These are phyloP conservation scores for Lochmaea crataegi DNA, from an alignment of 2,888 invertebrate genomes.

Conservation along the genomic window DNA sequence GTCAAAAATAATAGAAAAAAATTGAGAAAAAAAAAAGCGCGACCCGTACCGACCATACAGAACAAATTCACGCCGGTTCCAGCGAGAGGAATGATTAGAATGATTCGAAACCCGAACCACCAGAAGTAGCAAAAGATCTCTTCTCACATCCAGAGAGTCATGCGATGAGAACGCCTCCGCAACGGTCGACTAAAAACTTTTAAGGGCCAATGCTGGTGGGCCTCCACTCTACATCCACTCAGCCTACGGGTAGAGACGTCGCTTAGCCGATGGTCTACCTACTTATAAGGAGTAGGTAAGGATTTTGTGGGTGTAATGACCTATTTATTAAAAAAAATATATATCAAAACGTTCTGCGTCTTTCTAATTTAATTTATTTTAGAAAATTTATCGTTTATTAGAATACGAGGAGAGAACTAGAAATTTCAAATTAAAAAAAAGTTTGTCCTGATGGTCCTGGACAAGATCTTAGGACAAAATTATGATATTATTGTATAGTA, in stretches of 20 bases:
- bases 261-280: conserved; percentile 4
- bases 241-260: conserved; percentile 4
- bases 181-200: conserved; percentile 24
- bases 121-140: conserved; percentile 33
- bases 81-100: conserved; percentile 32
- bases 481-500: no score
- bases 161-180: conserved; percentile 35
- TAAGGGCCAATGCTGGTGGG: conserved; percentile 25
- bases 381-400: background rate
- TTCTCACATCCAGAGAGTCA: conserved; percentile 27
- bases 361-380: background rate
- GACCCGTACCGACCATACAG: conserved; percentile 11
- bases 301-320: conserved; percentile 14
- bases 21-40: conserved; percentile 11
- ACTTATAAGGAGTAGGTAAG: conserved; percentile 14
- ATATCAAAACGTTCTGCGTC: background rate
- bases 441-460: no score
- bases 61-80: conserved; percentile 18
- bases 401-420: background rate
- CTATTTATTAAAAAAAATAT: background rate
- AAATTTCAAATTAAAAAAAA: background rate
- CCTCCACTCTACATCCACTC: background rate
- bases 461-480: no score
- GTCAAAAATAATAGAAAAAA: conserved; percentile 13
- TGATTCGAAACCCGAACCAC: conserved; percentile 37